Base-by-base conservation (phyloP, 2,888 invertebrate genomes). In the Xestobium rufovillosum region DNA sequence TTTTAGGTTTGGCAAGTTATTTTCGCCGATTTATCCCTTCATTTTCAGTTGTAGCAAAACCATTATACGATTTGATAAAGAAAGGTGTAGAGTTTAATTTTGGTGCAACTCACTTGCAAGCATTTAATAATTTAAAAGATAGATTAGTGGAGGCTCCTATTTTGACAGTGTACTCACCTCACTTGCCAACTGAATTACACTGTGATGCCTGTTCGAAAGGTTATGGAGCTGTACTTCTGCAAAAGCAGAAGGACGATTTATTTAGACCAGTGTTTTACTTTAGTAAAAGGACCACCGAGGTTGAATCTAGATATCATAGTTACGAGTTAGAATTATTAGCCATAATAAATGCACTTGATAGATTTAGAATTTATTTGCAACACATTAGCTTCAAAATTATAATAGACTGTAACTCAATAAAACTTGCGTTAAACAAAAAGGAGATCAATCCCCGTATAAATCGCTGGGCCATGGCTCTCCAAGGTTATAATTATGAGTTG, bases 211-310 rank as follows among this genome's bases (percentile, higher is more conserved):
- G 53, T 28, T 28, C 48, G 0, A 4, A 34, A 1, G 56, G 57
- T 0, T 57, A 48, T 31, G 57, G 55, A 0, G 50, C 53, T 1
- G 45, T 56, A 2, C 32, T 59, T 8, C n/a, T 59, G 14, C 58
- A 60, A 36, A 46, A 39, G 26, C 53, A 55, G 31, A 9, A 17
- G 0, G 47, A 51, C 41, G 32, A 26, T 3, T 37, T 43, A 16
- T 45, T 55, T 8, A 51, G 57, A 15, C 56, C 56, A 0, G 30
- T 59, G 0, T 53, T 53, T 26, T 56, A 52, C 40, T 58, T 54
- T 45, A 56, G 53, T 3, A 55, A 56, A 37, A 39, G 51, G n/a
- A 53, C 57, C 0, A 52, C 51, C 1, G 47, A 47, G 0, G 13
- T 34, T 1, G 56, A 56, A 36, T 37, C 49, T 0, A 51, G 43